These are phyloP conservation scores for Microcebus jonahi DNA, from an alignment of 2,113 vertebrate genomes.

Conservation along the genomic window DNA sequence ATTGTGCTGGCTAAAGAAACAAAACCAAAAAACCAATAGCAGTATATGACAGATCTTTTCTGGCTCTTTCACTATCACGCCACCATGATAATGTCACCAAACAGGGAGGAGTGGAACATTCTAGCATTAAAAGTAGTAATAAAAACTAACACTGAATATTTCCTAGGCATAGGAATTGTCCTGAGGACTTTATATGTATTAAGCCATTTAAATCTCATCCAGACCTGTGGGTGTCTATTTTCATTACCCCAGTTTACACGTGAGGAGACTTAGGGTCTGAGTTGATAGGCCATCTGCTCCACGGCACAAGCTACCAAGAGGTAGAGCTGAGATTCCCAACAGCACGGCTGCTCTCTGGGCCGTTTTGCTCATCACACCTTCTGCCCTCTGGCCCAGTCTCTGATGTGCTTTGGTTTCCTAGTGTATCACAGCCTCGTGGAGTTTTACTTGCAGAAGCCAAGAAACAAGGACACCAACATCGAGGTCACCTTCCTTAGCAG, in stretches of 20 bases:
- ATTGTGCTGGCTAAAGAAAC: too few relatives aligned
- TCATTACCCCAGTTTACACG: not conserved
- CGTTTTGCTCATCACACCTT: not conserved
- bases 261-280: not conserved
- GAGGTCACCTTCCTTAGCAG: slow-evolving; percentile 81
- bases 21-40: not conserved
- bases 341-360: not conserved
- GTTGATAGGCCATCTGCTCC: not conserved
- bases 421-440: slow-evolving; percentile 86
- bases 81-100: not conserved
- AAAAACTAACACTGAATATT: not conserved
- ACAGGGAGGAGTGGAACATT: not conserved
- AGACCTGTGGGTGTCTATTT: not conserved
- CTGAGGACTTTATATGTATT: not conserved
- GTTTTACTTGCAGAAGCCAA: slow-evolving; percentile 81
- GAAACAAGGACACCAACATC: slow-evolving; percentile 79
- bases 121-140: not conserved
- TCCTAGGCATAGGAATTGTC: not conserved
- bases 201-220: not conserved
- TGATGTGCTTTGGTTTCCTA: slow-evolving; percentile 73
- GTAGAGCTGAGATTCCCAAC: not conserved
- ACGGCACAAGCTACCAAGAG: not conserved
- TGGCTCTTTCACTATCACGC: not conserved
- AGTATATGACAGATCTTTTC: not conserved
- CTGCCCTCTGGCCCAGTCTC: not conserved